Evolutionary conservation across 2,888 invertebrate genomes (phyloP).

Genomic region (Linnaemya tessellans): DNA sequence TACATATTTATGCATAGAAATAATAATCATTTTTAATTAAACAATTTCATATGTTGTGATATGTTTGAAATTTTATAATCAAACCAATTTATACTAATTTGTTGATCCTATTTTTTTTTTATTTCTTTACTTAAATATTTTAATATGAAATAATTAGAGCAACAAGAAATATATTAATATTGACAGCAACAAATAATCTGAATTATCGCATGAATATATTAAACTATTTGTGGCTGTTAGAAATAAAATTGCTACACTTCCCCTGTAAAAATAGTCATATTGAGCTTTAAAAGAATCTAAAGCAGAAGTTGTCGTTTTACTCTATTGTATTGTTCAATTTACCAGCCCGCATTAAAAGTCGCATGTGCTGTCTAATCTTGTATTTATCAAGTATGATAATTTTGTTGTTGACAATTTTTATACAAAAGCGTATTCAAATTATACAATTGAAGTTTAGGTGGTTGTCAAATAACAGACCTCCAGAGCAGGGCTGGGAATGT

Average conservation of each 20-base stretch:
- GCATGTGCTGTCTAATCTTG: no score
- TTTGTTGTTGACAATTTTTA: no score
- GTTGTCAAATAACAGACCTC: no score
- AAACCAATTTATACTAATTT: constrained; percentile 17
- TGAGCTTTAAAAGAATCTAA: background rate
- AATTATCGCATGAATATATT: constrained; percentile 8
- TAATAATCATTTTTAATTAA: background rate
- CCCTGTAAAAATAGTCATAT: background rate
- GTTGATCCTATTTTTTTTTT: background rate
- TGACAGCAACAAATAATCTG: constrained; percentile 5
- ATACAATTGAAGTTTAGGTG: no score
- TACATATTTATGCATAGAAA: no score
- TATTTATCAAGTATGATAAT: no score
- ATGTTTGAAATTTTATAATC: background rate
- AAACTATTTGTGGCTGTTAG: background rate
- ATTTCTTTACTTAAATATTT: background rate
- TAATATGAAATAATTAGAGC: constrained; percentile 7
- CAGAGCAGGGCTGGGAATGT: no score
- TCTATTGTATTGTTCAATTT: no score
- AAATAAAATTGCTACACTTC: background rate
- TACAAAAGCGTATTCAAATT: no score
- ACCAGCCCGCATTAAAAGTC: no score
- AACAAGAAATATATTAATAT: background rate
- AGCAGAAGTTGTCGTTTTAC: background rate
- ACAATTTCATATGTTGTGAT: background rate